A percentile compares a stretch with the other conserved stretches of the same genome.
phyloP scores from a whole-genome alignment of 2,888 invertebrate genomes.

The Tenthredo distinguenda region DNA sequence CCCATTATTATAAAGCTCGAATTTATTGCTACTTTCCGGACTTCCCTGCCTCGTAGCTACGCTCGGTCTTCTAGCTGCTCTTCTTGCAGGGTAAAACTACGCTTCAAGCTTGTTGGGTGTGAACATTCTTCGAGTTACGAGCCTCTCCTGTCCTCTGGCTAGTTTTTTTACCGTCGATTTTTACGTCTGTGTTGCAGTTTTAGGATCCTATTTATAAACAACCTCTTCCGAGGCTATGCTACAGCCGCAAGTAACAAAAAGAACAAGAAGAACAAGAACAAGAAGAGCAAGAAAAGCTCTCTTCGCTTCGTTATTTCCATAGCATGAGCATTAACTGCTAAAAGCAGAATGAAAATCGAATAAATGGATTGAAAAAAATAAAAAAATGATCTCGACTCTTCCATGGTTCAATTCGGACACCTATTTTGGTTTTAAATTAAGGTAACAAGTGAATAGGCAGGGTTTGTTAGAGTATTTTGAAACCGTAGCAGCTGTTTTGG shows the following conservation, averaged over 20 bases:
- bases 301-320: not conserved
- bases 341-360: not conserved
- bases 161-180: not conserved
- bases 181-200: slow-evolving; percentile 9
- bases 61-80: not conserved
- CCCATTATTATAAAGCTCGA: not conserved
- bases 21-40: not conserved
- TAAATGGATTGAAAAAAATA: not conserved
- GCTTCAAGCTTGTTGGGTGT: not conserved
- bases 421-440: not conserved
- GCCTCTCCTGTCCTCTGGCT: not conserved
- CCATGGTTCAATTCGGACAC: not conserved
- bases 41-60: not conserved
- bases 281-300: not conserved
- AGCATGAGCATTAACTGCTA: not conserved
- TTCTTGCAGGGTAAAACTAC: not conserved
- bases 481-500: slow-evolving; percentile 27
- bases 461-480: not conserved
- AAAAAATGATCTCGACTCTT: not conserved
- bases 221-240: not conserved
- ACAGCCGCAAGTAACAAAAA: not conserved
- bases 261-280: not conserved
- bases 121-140: slow-evolving; percentile 3
- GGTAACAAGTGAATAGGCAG: not conserved
- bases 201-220: slow-evolving; percentile 6